Conservation (phyloP, 2,113 vertebrate species). For the Cheilinus undulatus region DNA sequence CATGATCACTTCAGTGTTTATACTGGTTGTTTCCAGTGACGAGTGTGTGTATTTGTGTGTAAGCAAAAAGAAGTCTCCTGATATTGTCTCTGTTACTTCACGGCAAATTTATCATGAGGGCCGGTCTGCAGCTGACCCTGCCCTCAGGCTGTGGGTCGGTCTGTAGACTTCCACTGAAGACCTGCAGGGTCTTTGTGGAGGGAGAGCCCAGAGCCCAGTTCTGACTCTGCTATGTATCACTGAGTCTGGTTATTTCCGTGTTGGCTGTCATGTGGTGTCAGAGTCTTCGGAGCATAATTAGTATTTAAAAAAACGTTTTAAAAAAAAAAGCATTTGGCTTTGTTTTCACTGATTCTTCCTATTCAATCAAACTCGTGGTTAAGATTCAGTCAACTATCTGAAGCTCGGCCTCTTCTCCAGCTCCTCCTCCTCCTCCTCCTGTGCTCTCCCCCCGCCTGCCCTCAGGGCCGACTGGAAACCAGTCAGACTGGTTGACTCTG, state of each 20-base stretch:
- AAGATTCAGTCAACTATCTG: constrained; percentile 8
- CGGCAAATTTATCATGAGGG: constrained; percentile 59
- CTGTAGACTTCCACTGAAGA: constrained; percentile 14
- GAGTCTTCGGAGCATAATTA: not conserved
- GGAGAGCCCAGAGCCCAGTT: constrained; percentile 1
- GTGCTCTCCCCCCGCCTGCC: constrained; percentile 50
- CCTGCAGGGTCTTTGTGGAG: not conserved
- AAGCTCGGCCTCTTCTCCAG: constrained; percentile 20
- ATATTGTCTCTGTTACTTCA: constrained; percentile 60
- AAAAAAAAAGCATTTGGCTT: not conserved
- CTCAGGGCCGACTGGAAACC: constrained; percentile 75
- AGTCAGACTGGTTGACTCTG: constrained; percentile 79
- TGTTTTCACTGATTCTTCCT: not conserved
- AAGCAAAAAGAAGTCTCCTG: constrained; percentile 69
- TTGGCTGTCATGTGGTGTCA: not conserved
- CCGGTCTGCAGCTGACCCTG: constrained; percentile 50
- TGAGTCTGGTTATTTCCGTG: not conserved
- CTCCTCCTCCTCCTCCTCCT: constrained; percentile 32
- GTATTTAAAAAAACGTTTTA: not conserved
- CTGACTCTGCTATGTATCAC: not conserved
- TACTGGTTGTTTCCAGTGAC: constrained; percentile 13
- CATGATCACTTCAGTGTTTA: constrained; percentile 3
- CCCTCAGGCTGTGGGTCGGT: constrained; percentile 16
- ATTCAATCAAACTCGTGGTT: not conserved
- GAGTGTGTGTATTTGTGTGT: constrained; percentile 61